A percentile compares a stretch with the other conserved stretches of the same genome.
These are phyloP conservation scores for Prionailurus bengalensis DNA, from an alignment of 2,113 vertebrate genomes.

Conservation along the genomic window DNA sequence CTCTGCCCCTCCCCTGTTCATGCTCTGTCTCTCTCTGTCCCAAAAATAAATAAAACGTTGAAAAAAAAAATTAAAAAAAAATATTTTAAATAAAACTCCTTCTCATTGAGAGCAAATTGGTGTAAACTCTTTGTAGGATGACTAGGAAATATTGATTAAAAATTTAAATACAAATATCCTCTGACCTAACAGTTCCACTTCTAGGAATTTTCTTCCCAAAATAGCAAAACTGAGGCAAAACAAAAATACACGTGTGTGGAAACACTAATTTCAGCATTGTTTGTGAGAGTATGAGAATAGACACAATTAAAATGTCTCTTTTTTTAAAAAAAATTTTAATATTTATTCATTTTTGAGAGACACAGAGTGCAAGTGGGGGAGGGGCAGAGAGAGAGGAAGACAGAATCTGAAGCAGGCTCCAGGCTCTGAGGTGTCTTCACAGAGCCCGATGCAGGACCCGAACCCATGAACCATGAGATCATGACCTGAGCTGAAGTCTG, in stretches of 20 bases:
- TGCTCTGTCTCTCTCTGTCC: no score
- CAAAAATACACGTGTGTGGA: not conserved
- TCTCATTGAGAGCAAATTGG: not conserved
- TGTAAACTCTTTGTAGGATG: not conserved
- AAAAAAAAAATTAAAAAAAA: no score
- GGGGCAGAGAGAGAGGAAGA: no score
- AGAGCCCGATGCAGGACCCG: no score
- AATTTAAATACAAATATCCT: slow-evolving; percentile 36
- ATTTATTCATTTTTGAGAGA: no score
- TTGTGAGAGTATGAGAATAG: not conserved
- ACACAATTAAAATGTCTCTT: not conserved
- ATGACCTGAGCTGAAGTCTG: no score
- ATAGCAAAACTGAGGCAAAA: not conserved
- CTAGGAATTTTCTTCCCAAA: not conserved
- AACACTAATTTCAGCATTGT: slow-evolving; percentile 37
- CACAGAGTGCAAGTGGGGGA: no score
- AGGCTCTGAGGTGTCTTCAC: no score
- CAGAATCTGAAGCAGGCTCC: no score
- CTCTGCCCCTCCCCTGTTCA: no score
- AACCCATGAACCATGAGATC: no score
- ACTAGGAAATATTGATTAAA: not conserved
- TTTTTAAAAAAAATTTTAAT: not conserved
- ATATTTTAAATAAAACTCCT: not conserved
- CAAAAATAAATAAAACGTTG: no score
- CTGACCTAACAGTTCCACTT: not conserved